Base-by-base conservation (phyloP, 23 tunicate genomes). In the Trididemnum nubilum region DNA sequence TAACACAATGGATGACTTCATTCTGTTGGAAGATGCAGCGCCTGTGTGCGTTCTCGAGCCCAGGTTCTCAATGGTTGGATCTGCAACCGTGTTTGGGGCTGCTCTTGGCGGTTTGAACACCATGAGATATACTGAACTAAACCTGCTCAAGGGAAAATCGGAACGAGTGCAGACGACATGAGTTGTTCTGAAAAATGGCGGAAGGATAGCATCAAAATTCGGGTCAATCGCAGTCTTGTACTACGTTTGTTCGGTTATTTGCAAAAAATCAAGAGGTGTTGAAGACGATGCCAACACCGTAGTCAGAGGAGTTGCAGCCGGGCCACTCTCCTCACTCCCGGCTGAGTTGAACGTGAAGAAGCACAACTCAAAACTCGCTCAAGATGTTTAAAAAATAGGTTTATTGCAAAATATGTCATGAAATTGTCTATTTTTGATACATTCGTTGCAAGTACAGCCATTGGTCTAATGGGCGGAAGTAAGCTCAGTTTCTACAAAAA, bases 231-330 rank as follows among this genome's bases (percentile, higher is more conserved):
- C 86, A 7, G 77, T 90, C 31, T 72, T 90, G 27, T 90, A 90
- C 65, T 90, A 88, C 60, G 82, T 81, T n/a, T 85, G 96, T 51
- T 85, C 96, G 29, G 81, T 90, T 24, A 64, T 85, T 0, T 85
- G 86, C 1, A 90, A 90, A 61, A 90, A 90, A 75, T 37, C 82
- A 0, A 29, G 96, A 15, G 90, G 90, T 2, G 96, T 73, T 23
- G 96, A 90, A 39, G 96, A 90, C 60, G 96, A 85, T 29, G 22
- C 85, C 18, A 90, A 90, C 71, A 90, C 96, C 9, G 0, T 90
- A 5, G 82, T 90, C 58, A 90, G 96, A n/a, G 96, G 96, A 4
- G 86, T 86, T 34, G 76, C 83, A 4, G 89, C 96, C 1, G 96
- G 96, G 12, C 83, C 89, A 1, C 54, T 85, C 0, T 85, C 65